Percentiles rank a stretch among this genome's conserved stretches.
These are phyloP conservation scores for Reticulitermes speratus DNA, from an alignment of 1,140 invertebrate genomes.

Conservation along the genomic window DNA sequence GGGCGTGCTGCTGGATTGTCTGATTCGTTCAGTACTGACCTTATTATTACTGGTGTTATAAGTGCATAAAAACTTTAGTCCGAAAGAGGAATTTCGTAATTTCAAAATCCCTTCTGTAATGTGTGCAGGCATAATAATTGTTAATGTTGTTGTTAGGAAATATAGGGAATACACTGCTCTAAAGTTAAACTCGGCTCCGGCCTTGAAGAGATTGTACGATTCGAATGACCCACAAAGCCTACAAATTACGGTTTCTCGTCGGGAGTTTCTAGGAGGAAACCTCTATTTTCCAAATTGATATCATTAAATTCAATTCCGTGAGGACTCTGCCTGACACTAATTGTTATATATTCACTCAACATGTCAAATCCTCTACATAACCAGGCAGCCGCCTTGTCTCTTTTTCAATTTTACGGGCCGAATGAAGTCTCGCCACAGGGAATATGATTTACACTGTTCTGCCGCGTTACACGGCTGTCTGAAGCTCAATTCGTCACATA, in stretches of 20 bases:
- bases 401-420: slow-evolving; percentile 7
- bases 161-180: not conserved
- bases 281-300: slow-evolving; percentile 11
- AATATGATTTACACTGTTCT: not conserved
- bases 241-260: not conserved
- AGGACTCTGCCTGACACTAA: not conserved
- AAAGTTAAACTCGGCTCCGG: not conserved
- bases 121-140: no score
- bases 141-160: not conserved
- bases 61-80: no score
- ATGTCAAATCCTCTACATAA: not conserved
- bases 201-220: not conserved
- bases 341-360: not conserved
- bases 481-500: not conserved
- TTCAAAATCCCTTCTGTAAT: no score
- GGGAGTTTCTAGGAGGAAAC: not conserved
- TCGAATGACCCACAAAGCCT: not conserved
- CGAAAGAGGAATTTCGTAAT: no score
- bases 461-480: not conserved
- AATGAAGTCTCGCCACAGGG: slow-evolving; percentile 1
- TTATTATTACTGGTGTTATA: no score
- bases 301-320: not conserved
- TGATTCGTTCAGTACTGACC: no score
- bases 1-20: no score
- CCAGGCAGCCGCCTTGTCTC: no score